Evolutionary conservation across 35 echinoderm and acorn worm species (phyloP), one percentile per base, ranked within the genome.

Genomic region (Lytechinus variegatus): DNA sequence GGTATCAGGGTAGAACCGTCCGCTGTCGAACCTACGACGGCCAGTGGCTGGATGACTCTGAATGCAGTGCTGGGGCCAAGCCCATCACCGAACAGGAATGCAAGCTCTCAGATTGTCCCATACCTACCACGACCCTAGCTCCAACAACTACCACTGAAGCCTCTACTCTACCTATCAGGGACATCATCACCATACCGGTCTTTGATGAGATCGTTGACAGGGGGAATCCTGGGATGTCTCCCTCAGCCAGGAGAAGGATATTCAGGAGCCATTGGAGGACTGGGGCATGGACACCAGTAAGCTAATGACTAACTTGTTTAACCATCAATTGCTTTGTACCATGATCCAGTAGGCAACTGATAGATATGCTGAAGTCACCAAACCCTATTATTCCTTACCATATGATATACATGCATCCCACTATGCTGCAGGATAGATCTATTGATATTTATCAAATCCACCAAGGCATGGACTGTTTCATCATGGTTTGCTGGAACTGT

Each of bases 271-370:
- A 96, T 14, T 96, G 94, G 93, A 54, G 94, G 71, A 96, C 94
- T 55, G 96, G 96, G 16, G 88, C 95, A 89, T 95, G 95, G 95
- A 95, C 95, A 57, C 27, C 95, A 89, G 95, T 95, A 91, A 95
- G 95, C 91, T 79, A 12, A 9, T 10, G 57, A 10, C 57, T 44
- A 44, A 44, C 33, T 44, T 44, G 33, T 44, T 44, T 44, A 44
- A 44, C 33, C 33, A 44, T 44, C 2, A 44, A 44, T 44, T 44
- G 33, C 33, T 44, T 44, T 44, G 33, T 44, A 44, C 33, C 33
- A 2, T 44, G 33, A 44, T 1, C 33, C 33, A 44, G 33, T 0
- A 44, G 33, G 33, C 33, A 44, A 44, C 33, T 44, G 33, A 2
- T 44, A 1, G 2, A 44, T 44, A 44, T 44, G 33, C 33, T 44